Evolutionary conservation across 2,113 vertebrate species (phyloP), one percentile per base, ranked within the genome.

Genomic region (Suricata suricatta): DNA sequence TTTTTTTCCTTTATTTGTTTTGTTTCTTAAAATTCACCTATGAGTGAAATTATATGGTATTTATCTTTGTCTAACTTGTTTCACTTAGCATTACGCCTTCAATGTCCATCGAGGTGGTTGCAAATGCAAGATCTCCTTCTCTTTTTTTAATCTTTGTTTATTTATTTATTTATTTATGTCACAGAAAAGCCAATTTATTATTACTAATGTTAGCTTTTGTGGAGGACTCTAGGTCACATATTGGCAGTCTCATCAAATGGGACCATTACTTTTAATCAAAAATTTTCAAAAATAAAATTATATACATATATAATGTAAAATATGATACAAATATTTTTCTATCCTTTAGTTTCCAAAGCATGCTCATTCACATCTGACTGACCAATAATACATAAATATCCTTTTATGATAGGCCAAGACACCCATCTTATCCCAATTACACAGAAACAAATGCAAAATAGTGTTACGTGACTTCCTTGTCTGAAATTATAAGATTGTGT

Each of bases 241-340:
- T n/a, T 85, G 80, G 41, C 76, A 52, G 3, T 68, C 47, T 79
- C 54, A 89, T 41, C 23, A 41, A 69, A 87, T 85, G 27, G 72
- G 17, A 69, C 19, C 33, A 80, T 7, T 76, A 57, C 76, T 38
- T 88, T 1, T 68, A 88, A 84, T 80, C 12, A 84, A 72, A 64
- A 88, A 80, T 88, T 90, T 93, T 83, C 33, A 88, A 87, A 92
- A 69, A 31, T 23, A 60, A 93, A 85, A 89, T 71, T 69, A 66
- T 79, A 63, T 66, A 84, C n/a, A 83, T 80, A 50, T 38, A 52
- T 17, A 47, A 57, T 19, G 4, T 19, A 41, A 47, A 93, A 69
- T 66, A 93, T 88, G 89, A 54, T 72, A 88, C 85, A 97, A 93
- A 72, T 72, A 86, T 91, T 97, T 94, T 60, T 60, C 38, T 88